A percentile compares a stretch with the other conserved stretches of the same genome.
Evolutionary conservation across 92 coral and sea anemone genomes (phyloP).

Genomic region (Phenganax subtilis): DNA sequence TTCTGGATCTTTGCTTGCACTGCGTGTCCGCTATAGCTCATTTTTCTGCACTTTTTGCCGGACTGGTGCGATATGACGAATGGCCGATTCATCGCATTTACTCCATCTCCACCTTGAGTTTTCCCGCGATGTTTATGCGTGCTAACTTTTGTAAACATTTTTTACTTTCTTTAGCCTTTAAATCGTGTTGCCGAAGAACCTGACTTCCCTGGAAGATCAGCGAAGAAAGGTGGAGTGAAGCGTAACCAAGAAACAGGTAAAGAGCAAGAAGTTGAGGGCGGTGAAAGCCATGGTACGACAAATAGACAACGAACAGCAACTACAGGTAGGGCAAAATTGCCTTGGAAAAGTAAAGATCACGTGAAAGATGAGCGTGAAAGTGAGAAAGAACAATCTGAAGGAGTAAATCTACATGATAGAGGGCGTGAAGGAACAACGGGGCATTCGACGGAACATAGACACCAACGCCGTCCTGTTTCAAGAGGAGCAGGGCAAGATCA

Average conservation of each 20-base stretch:
- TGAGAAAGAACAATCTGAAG: constrained; percentile 36
- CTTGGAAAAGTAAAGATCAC: not conserved
- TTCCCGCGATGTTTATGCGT: not conserved
- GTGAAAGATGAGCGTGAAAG: constrained; percentile 20
- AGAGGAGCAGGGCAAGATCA: constrained; percentile 10
- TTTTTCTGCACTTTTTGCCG: no score
- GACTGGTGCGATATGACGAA: no score
- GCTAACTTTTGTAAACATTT: not conserved
- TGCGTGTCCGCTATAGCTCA: no score
- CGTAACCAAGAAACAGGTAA: not conserved
- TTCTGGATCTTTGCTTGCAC: no score
- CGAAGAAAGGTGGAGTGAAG: constrained; percentile 20
- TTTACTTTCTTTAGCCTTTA: constrained; percentile 14
- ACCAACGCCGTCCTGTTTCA: constrained; percentile 20
- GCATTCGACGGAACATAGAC: constrained; percentile 33
- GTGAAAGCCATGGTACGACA: constrained; percentile 23
- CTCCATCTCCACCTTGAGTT: not conserved
- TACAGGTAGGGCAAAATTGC: constrained; percentile 13
- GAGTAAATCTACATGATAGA: not conserved
- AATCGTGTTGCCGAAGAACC: constrained; percentile 16
- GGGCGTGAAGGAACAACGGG: constrained; percentile 28
- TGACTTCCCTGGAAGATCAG: constrained; percentile 2
- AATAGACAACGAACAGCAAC: not conserved
- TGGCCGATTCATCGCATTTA: not conserved
- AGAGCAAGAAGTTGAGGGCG: constrained; percentile 15